These are phyloP conservation scores for Maccullochella peelii DNA, from an alignment of 2,113 vertebrate genomes.

Conservation along the genomic window DNA sequence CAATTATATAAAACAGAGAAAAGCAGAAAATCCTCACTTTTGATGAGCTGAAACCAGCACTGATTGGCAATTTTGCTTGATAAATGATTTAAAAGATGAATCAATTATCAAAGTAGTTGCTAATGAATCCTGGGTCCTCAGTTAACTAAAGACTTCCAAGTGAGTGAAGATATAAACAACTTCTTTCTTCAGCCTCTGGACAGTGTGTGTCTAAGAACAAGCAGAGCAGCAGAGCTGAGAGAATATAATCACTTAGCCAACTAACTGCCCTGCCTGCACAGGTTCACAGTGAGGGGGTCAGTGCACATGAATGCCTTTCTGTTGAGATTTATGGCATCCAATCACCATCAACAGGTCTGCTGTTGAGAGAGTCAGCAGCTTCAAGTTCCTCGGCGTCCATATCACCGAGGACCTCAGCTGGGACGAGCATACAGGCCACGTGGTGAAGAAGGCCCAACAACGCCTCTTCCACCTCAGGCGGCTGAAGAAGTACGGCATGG, in stretches of 20 bases:
- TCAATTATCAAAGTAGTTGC: not conserved
- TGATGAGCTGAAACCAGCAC: not conserved
- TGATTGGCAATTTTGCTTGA: not conserved
- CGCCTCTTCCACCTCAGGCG: no score
- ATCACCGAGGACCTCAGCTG: no score
- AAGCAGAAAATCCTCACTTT: not conserved
- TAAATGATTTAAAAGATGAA: not conserved
- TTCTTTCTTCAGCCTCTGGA: not conserved
- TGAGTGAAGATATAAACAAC: not conserved
- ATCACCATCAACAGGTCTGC: no score
- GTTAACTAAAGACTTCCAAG: not conserved
- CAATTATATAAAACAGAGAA: not conserved
- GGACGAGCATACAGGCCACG: no score
- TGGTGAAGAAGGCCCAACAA: no score
- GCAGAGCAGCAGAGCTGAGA: not conserved
- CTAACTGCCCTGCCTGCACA: slow-evolving; percentile 28
- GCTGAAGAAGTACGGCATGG: no score
- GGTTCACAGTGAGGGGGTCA: slow-evolving; percentile 51
- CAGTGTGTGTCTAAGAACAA: slow-evolving; percentile 6
- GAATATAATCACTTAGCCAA: slow-evolving; percentile 16
- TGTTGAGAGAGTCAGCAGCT: no score
- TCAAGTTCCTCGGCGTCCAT: no score
- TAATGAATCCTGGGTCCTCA: not conserved
- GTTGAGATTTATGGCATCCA: slow-evolving; percentile 19
- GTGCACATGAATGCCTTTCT: slow-evolving; percentile 17